Conservation (phyloP, 2,797 vertebrate species). For the Poeciliopsis paucimaculata region DNA sequence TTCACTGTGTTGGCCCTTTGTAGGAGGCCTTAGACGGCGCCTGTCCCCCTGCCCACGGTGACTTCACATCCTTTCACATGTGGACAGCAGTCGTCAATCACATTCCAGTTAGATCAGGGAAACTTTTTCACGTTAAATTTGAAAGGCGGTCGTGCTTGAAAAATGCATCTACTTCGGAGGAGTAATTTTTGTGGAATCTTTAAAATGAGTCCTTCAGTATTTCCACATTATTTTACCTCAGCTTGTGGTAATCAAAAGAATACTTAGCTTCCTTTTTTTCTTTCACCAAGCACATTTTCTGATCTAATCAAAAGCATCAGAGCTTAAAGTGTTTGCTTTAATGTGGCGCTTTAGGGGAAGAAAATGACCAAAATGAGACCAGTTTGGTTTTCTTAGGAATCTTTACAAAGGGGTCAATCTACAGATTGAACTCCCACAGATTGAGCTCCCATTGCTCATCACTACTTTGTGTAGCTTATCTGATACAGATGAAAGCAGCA, state of each 20-base stretch:
- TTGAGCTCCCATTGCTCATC: background rate
- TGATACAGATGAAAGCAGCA: background rate
- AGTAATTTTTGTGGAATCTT: constrained; percentile 51
- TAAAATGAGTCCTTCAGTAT: constrained; percentile 17
- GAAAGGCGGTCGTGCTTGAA: constrained; percentile 8
- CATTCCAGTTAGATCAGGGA: constrained; percentile 28
- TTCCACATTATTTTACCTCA: constrained; percentile 38
- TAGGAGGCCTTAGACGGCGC: constrained; percentile 59
- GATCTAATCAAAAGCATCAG: constrained; percentile 21
- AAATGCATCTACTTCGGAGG: constrained; percentile 17
- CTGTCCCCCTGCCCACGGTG: constrained; percentile 52
- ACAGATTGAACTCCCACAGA: constrained; percentile 2
- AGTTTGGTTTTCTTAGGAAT: constrained; percentile 22
- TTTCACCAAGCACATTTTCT: constrained; percentile 35
- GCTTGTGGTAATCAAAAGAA: constrained; percentile 45
- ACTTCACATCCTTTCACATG: constrained; percentile 57
- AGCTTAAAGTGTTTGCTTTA: constrained; percentile 17
- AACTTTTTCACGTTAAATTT: constrained; percentile 6
- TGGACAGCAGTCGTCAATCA: constrained; percentile 43
- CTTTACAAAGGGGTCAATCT: constrained; percentile 7
- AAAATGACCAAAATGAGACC: constrained; percentile 45
- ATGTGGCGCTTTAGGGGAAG: constrained; percentile 41
- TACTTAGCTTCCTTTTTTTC: constrained; percentile 36
- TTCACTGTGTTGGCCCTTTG: constrained; percentile 67
- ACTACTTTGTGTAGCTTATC: background rate